phyloP scores from a whole-genome alignment of 2,797 vertebrate genomes.

The Orientallactaga sibirica region DNA sequence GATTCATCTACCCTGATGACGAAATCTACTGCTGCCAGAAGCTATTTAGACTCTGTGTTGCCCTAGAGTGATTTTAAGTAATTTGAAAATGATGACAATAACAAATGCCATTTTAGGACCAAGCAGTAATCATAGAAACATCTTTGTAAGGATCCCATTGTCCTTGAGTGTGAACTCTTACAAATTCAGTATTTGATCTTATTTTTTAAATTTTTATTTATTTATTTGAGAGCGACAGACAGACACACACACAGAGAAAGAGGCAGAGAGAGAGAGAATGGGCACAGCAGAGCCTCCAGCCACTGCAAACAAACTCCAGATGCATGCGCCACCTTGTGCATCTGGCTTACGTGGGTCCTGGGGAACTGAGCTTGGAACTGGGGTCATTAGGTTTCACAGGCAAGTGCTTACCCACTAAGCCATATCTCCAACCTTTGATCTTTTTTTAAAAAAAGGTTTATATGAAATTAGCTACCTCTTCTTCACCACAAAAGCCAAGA shows the following conservation, averaged over 20 bases:
- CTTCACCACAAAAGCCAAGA: background rate
- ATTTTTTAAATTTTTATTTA: background rate
- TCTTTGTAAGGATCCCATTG: background rate
- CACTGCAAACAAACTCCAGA: too few relatives aligned
- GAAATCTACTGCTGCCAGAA: background rate
- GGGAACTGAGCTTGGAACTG: too few relatives aligned
- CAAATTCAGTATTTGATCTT: background rate
- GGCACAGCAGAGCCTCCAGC: too few relatives aligned
- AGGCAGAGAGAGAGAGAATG: too few relatives aligned
- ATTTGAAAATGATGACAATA: background rate
- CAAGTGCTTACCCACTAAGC: too few relatives aligned
- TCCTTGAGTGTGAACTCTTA: background rate
- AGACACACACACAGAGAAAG: too few relatives aligned
- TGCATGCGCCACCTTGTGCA: too few relatives aligned
- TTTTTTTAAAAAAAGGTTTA: background rate
- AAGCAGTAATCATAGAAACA: background rate
- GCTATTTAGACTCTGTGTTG: background rate
- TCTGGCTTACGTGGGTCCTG: too few relatives aligned
- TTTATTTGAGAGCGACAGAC: too few relatives aligned
- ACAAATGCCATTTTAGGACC: background rate
- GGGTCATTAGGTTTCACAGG: too few relatives aligned
- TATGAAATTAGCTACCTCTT: background rate
- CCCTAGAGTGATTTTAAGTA: conserved; percentile 2
- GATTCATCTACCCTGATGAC: background rate
- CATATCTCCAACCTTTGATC: background rate